These are phyloP conservation scores for Venusia cambrica DNA, from an alignment of 2,888 invertebrate species.

Conservation along the genomic window DNA sequence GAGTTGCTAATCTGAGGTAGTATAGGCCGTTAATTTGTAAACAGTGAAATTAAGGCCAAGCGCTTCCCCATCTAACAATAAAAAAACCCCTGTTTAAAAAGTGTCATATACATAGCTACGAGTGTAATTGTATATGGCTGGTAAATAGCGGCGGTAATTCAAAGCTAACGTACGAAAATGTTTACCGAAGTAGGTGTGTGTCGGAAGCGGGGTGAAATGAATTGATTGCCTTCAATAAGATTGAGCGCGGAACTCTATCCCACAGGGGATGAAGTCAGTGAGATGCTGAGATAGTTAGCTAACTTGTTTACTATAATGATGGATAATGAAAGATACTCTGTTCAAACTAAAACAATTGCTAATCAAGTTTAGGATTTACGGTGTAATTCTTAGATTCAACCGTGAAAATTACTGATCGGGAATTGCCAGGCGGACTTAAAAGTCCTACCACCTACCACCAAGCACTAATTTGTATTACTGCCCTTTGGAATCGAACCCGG, in stretches of 20 bases:
- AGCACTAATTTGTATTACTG: too few relatives aligned
- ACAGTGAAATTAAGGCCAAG: too few relatives aligned
- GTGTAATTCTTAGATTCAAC: too few relatives aligned
- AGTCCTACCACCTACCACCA: too few relatives aligned
- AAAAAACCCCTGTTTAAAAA: too few relatives aligned
- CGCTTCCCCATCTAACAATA: too few relatives aligned
- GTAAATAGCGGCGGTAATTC: conserved; percentile 5
- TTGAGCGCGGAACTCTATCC: conserved; percentile 64
- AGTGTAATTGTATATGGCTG: neutral
- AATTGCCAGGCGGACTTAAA: too few relatives aligned
- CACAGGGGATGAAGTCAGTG: conserved; percentile 48
- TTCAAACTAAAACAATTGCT: conserved; percentile 36
- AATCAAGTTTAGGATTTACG: conserved; percentile 1
- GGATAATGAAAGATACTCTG: conserved; percentile 53
- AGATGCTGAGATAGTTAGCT: conserved; percentile 50
- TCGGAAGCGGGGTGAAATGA: conserved; percentile 61
- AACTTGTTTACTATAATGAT: conserved; percentile 61
- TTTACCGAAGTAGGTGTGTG: conserved; percentile 35
- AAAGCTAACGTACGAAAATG: conserved; percentile 14
- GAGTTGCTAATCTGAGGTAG: too few relatives aligned
- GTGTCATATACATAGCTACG: too few relatives aligned
- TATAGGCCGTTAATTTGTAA: too few relatives aligned
- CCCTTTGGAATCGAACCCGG: too few relatives aligned
- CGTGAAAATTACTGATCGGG: too few relatives aligned
- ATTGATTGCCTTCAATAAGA: conserved; percentile 57